Conservation (phyloP, 2,113 vertebrate genomes). For the Phylloscopus trochilus region DNA sequence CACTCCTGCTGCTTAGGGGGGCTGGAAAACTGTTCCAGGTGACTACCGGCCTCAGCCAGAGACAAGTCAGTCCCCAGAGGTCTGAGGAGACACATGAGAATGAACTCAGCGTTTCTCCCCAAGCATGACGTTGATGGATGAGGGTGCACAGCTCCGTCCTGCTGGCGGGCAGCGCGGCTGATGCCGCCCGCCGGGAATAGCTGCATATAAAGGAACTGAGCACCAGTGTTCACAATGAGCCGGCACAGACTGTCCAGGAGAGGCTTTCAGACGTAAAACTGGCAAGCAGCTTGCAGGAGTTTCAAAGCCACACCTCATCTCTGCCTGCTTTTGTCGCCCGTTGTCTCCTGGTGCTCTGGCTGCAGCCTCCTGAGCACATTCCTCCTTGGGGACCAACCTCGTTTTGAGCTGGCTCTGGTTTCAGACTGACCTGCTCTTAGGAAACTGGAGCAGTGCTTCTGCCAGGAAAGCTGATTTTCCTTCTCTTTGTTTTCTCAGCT, state of each 20-base stretch:
- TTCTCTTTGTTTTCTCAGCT: not conserved
- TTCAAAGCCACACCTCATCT: not conserved
- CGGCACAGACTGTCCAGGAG: accelerated
- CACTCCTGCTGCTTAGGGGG: constrained; percentile 80
- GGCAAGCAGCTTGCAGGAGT: not conserved
- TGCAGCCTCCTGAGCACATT: not conserved
- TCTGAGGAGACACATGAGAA: constrained; percentile 59
- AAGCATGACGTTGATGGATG: constrained; percentile 82
- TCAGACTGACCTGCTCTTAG: not conserved
- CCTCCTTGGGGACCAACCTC: not conserved
- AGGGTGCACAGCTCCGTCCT: constrained; percentile 56
- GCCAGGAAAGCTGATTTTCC: not conserved
- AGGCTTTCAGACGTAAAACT: not conserved
- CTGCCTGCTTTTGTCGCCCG: not conserved
- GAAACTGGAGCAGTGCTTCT: not conserved
- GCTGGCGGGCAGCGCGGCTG: constrained; percentile 69
- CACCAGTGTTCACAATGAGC: not conserved
- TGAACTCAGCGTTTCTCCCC: constrained; percentile 69
- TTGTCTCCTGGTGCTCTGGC: not conserved
- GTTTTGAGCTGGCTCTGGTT: not conserved
- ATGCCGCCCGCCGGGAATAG: not conserved
- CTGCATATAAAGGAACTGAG: not conserved
- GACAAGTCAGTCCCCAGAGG: constrained; percentile 75
- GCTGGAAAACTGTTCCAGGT: constrained; percentile 80
- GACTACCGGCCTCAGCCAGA: constrained; percentile 74